A percentile compares a stretch with the other conserved stretches of the same genome.
phyloP scores from a whole-genome alignment of 2,888 invertebrate genomes.

The Zele albiditarsus region DNA sequence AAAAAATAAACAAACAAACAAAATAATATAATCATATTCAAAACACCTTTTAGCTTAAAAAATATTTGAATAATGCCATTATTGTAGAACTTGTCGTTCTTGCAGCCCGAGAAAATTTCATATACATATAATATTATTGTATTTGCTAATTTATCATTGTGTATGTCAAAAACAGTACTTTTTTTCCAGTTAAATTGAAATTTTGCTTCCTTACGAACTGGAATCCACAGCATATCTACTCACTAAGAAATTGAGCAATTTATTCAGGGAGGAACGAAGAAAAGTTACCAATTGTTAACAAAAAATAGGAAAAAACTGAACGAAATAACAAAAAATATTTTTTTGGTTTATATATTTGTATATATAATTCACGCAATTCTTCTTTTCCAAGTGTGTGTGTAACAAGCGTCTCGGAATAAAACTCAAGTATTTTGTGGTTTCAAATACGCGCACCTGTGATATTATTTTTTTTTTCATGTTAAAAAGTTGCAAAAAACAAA shows the following conservation, averaged over 20 bases:
- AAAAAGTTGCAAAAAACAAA: slow-evolving; percentile 25
- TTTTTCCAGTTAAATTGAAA: slow-evolving; percentile 18
- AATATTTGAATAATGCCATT: background rate
- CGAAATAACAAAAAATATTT: slow-evolving; percentile 15
- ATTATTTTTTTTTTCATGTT: slow-evolving; percentile 40
- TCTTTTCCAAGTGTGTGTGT: slow-evolving; percentile 51
- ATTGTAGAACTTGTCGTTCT: slow-evolving; percentile 11
- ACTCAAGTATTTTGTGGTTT: slow-evolving; percentile 10
- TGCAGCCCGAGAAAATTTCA: slow-evolving; percentile 10
- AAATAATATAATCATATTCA: slow-evolving; percentile 48
- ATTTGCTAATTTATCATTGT: slow-evolving; percentile 36
- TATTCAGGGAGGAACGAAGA: slow-evolving; percentile 34
- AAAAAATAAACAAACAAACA: slow-evolving; percentile 52
- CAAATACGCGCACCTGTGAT: slow-evolving; percentile 43
- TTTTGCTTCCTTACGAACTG: slow-evolving; percentile 43
- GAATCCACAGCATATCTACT: slow-evolving; percentile 44
- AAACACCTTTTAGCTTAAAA: slow-evolving; percentile 57
- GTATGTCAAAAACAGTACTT: slow-evolving; percentile 24
- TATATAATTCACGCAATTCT: slow-evolving; percentile 53
- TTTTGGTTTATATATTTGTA: slow-evolving; percentile 45
- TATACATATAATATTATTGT: slow-evolving; percentile 1
- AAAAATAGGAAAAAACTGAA: background rate
- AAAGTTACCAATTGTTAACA: slow-evolving; percentile 48
- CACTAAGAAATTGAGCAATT: slow-evolving; percentile 2
- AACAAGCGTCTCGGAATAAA: background rate